These are phyloP conservation scores for Gadopsis bispinosus DNA, from an alignment of 2,797 vertebrate genomes.

Conservation along the genomic window DNA sequence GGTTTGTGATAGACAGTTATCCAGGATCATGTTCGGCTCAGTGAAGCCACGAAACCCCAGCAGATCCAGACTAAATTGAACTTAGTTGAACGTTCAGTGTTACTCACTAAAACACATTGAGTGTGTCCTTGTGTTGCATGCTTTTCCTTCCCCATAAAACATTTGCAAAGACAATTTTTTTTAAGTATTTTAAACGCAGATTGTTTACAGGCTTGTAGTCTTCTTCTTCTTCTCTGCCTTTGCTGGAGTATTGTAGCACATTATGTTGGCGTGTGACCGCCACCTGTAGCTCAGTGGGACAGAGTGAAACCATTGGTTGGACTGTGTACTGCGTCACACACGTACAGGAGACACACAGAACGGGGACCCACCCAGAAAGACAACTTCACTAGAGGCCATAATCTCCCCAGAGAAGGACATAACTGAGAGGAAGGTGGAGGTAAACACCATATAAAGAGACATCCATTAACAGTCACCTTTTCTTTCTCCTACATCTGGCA, in stretches of 20 bases:
- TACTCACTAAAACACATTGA: too few species aligned
- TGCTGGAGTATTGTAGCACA: neutral
- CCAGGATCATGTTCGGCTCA: neutral
- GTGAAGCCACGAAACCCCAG: neutral
- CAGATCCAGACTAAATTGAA: neutral
- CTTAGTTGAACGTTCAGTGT: too few species aligned
- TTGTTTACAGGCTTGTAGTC: neutral
- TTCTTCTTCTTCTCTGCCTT: neutral
- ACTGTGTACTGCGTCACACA: too few species aligned
- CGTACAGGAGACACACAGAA: neutral
- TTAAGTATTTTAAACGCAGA: neutral
- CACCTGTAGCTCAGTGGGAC: neutral
- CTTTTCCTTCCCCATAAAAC: too few species aligned
- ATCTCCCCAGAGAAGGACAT: neutral
- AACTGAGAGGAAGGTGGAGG: neutral
- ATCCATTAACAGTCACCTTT: neutral
- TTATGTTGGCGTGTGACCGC: too few species aligned
- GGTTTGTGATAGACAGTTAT: neutral
- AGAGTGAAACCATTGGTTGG: neutral
- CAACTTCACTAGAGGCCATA: neutral
- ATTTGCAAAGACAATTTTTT: too few species aligned
- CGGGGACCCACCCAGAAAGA: neutral
- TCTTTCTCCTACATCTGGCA: neutral
- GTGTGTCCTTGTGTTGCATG: too few species aligned
- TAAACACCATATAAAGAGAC: neutral